Percentiles rank a stretch among this genome's conserved stretches.
Conservation (phyloP, 2,797 vertebrate genomes). For the Rhinella marina region DNA sequence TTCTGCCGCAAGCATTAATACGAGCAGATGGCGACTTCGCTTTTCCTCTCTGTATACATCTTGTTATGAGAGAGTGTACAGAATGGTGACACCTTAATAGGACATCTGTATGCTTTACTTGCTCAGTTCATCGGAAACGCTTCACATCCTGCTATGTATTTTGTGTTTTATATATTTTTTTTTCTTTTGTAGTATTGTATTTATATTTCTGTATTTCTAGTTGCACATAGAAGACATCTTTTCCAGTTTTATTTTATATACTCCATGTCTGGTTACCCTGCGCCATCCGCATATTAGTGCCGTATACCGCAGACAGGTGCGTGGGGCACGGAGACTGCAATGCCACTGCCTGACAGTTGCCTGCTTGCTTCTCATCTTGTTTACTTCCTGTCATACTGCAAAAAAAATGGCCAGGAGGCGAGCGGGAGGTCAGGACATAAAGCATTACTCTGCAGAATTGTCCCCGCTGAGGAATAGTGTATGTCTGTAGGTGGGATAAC, state of each 20-base stretch:
- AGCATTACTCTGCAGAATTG: conserved; percentile 20
- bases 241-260: background rate
- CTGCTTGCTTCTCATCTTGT: conserved; percentile 40
- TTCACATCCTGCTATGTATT: background rate
- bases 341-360: background rate
- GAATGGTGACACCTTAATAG: background rate
- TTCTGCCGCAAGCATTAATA: too few relatives aligned
- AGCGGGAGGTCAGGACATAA: background rate
- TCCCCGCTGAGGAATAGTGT: background rate
- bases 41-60: background rate
- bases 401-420: background rate
- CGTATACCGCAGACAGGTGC: conserved; percentile 16
- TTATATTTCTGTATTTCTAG: background rate
- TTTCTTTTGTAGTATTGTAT: background rate
- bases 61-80: background rate
- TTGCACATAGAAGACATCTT: background rate
- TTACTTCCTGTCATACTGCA: conserved; percentile 46
- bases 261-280: background rate
- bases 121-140: background rate
- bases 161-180: background rate
- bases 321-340: conserved; percentile 4
- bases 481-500: background rate
- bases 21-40: background rate
- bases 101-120: background rate
- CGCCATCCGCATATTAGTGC: background rate